Evolutionary conservation across 2,888 invertebrate genomes (phyloP).

Genomic region (Cerastis leucographa): DNA sequence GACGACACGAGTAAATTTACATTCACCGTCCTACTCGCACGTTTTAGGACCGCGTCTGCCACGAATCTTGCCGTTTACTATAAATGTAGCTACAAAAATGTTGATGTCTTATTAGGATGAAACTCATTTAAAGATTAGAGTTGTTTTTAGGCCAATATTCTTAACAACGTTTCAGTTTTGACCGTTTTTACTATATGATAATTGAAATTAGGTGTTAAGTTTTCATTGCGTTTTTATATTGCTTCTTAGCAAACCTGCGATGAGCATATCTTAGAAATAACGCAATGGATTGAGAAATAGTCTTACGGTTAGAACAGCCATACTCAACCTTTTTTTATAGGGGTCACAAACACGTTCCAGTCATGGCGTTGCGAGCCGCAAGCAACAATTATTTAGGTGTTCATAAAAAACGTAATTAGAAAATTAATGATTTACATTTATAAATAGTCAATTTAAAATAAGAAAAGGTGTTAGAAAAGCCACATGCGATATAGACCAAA

Average conservation of each 20-base stretch:
- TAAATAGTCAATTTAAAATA: no score
- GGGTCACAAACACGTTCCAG: no score
- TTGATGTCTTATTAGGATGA: conserved; percentile 17
- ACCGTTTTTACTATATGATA: neutral
- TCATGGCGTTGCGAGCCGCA: no score
- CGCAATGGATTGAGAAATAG: conserved; percentile 18
- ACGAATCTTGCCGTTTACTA: neutral
- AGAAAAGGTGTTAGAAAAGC: no score
- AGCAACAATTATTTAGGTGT: no score
- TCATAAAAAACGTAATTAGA: no score
- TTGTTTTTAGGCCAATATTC: conserved; percentile 21
- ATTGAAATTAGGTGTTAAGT: conserved; percentile 21
- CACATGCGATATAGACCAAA: no score
- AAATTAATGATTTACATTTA: no score
- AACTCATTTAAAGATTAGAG: neutral
- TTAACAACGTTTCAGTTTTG: conserved; percentile 21
- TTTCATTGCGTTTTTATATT: conserved; percentile 41
- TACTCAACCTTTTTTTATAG: no score
- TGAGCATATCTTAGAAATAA: conserved; percentile 35
- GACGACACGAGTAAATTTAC: neutral
- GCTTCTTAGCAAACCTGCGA: conserved; percentile 18
- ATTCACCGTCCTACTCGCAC: neutral
- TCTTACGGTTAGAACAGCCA: neutral
- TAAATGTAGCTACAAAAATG: conserved; percentile 27
- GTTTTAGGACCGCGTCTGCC: neutral